Evolutionary conservation across 2,888 invertebrate genomes (phyloP).

Genomic region (Caenorhabditis drosophilae): DNA sequence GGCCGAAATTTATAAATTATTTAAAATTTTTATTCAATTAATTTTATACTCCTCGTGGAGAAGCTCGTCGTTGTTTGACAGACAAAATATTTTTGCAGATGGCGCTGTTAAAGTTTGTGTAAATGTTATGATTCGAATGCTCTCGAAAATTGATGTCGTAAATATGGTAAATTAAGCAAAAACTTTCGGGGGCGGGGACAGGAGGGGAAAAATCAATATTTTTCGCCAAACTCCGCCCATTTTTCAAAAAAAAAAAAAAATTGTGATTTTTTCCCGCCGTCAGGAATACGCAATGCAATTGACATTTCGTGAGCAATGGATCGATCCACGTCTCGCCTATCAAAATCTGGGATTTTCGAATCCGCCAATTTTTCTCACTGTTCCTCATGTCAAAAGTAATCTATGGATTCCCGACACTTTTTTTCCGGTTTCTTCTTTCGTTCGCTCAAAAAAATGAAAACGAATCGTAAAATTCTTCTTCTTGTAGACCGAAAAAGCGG

Average conservation of each 20-base stretch:
- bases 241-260: too few species aligned
- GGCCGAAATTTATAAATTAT: too few species aligned
- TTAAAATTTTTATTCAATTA: too few species aligned
- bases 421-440: constrained; percentile 56
- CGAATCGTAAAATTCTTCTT: background rate
- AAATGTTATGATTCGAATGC: constrained; percentile 96
- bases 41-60: too few species aligned
- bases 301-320: constrained; percentile 95
- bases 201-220: too few species aligned
- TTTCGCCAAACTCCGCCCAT: too few species aligned
- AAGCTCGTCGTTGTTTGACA: too few species aligned
- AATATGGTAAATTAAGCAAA: constrained; percentile 85
- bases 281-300: constrained; percentile 93
- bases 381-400: constrained; percentile 76
- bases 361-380: constrained; percentile 63
- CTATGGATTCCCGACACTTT: constrained; percentile 84
- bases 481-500: constrained; percentile 95
- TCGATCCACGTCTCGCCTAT: constrained; percentile 80
- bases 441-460: background rate
- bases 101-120: constrained; percentile 95
- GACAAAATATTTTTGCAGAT: too few species aligned
- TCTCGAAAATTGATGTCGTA: constrained; percentile 97
- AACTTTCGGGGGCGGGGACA: too few species aligned
- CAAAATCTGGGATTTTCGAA: constrained; percentile 52
- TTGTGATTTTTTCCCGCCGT: too few species aligned